Conservation (phyloP, 2,113 vertebrate genomes). For the Heterotis niloticus region DNA sequence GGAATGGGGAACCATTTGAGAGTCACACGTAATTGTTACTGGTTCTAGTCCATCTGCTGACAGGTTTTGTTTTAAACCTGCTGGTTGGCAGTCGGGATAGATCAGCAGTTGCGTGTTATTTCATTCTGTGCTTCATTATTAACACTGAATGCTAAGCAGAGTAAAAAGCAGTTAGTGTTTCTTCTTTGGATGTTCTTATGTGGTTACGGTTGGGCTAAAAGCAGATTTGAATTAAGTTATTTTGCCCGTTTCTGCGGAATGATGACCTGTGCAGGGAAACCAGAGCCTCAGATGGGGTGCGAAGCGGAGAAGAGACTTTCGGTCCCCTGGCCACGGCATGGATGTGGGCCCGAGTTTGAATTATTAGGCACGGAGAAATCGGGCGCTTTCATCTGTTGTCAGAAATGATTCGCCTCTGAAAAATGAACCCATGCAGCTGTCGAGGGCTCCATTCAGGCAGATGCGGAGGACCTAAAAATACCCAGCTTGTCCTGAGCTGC, state of each 20-base stretch:
- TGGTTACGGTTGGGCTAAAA: too few relatives aligned
- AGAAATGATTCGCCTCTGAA: slow-evolving; percentile 27
- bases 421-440: background rate
- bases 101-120: too few relatives aligned
- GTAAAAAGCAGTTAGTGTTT: background rate
- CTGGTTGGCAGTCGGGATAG: too few relatives aligned
- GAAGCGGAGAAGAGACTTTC: background rate
- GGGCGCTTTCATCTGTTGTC: slow-evolving; percentile 43
- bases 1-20: too few relatives aligned
- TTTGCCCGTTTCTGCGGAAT: background rate
- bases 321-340: slow-evolving; percentile 2
- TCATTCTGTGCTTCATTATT: too few relatives aligned
- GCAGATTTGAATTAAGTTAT: background rate
- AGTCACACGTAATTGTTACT: too few relatives aligned
- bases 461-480: slow-evolving; percentile 44
- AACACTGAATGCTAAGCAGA: too few relatives aligned
- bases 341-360: slow-evolving; percentile 23
- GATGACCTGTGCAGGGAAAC: background rate
- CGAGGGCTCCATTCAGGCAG: slow-evolving; percentile 38
- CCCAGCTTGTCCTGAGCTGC: slow-evolving; percentile 6
- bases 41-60: too few relatives aligned
- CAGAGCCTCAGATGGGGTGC: slow-evolving; percentile 19
- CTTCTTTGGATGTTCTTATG: background rate
- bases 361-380: slow-evolving; percentile 42
- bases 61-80: too few relatives aligned